Base-by-base conservation (phyloP, 92 coral and sea anemone species). In the Ricordea florida region DNA sequence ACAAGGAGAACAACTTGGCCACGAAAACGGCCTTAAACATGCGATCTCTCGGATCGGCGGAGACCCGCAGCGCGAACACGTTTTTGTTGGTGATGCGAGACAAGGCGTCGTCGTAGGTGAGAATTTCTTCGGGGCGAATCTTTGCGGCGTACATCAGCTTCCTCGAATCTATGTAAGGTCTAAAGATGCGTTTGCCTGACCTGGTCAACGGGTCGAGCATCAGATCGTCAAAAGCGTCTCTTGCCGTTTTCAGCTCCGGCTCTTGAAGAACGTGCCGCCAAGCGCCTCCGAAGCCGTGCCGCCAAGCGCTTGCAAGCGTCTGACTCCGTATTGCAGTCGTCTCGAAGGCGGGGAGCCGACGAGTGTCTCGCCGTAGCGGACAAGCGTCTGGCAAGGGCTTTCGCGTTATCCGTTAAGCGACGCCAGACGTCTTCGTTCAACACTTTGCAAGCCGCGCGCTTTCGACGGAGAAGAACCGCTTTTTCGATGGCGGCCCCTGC, bases 11-110 rank as follows among this genome's bases (percentile, higher is more conserved):
- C 28, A 57, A 28, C 0, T 29, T 28, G 2, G 65, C 7, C n/a
- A 57, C 65, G 44, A 32, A 57, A 5, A 57, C 65, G 15, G 65
- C 65, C 11, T 57, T 57, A 9, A 57, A 32, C 13, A 57, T 32
- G 6, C 25, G 43, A 16, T 57, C 43, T 27, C 43, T 15, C 8
- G 65, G 65, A 16, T 32, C 13, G 14, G 26, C 4, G 13, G 43
- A 3, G 2, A 3, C 1, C n/a, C n/a, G n/a, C 14, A 57, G 13
- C 2, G 17, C 43, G 43, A 57, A 57, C 26, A 57, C 44, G 23
- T 11, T 32, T 5, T 57, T 57, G 45, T 57, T 57, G 27, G 10
- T 16, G 44, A 57, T 8, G 9, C 36, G 42, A 13, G 43, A 13
- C 3, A 32, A 16, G 10, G 24, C 17, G 5, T 17, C 14, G 36